Evolutionary conservation across 2,888 invertebrate genomes (phyloP), one percentile per base, ranked within the genome.

Genomic region (Stegana nigrithorax): DNA sequence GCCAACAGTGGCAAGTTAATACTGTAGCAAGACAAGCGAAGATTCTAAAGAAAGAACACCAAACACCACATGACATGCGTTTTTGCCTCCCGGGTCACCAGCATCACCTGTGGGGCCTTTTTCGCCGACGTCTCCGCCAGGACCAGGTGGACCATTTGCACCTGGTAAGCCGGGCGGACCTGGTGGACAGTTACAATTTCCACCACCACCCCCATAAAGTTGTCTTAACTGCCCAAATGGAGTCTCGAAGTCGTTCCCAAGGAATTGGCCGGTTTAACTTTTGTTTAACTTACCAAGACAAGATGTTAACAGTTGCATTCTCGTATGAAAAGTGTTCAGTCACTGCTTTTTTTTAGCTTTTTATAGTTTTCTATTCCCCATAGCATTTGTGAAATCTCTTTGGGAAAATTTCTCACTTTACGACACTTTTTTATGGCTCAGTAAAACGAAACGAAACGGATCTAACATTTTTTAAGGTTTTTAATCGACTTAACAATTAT

Each of bases 21-120:
- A 29, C 6, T 7, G 29, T 29, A n/a, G n/a, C n/a, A 29, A 29
- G 10, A 7, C 10, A 29, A 29, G 29, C 10, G 6, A 29, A 29
- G 29, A 29, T 7, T 7, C 10, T 29, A 29, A 29, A 29, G 10
- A 29, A 7, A 29, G 10, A 29, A 10, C 29, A 7, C 6, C 10
- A 29, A 29, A 29, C 6, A 6, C 29, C 29, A 10, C 70, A 32
- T 59, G 62, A 23, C 50, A 32, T 8, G 66, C 69, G 2, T 68
- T 59, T 59, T 65, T 60, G 7, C 72, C 72, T 7, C 62, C 50
- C 19, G 66, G 63, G 12, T 63, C 63, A 17, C 69, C 70, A 14
- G 64, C 47, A 44, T 64, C 66, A 17, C 70, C 70, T 7, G 59
- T 62, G 3, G 67, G 68, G 8, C 70, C 70, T 17, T 67, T 67